Evolutionary conservation across 1,140 invertebrate genomes (phyloP).

Genomic region (Trichogramma pretiosum): DNA sequence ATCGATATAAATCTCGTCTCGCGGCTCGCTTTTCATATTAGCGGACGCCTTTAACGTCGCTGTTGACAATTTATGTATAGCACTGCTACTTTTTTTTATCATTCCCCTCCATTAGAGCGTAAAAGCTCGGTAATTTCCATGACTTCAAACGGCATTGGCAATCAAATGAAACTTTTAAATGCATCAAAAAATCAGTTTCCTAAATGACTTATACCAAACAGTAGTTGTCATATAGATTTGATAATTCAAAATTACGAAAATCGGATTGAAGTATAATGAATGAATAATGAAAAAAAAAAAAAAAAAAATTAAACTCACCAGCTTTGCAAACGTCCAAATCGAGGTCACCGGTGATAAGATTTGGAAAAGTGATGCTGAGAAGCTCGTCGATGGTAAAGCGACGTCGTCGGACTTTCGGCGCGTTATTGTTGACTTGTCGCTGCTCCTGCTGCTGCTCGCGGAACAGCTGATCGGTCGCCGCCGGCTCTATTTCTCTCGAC

Average conservation of each 20-base stretch:
- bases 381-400: slow-evolving; percentile 61
- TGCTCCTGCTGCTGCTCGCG: too few species aligned
- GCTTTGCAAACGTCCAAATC: slow-evolving; percentile 80
- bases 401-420: background rate
- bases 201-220: background rate
- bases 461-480: too few species aligned
- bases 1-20: too few species aligned
- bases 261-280: background rate
- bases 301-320: slow-evolving; percentile 49
- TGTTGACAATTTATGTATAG: background rate
- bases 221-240: background rate
- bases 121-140: too few species aligned
- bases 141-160: too few species aligned
- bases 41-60: too few species aligned
- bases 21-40: too few species aligned
- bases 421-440: background rate
- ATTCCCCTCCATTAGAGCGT: background rate
- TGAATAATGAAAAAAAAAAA: background rate
- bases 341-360: slow-evolving; percentile 62
- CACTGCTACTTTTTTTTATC: background rate
- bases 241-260: background rate
- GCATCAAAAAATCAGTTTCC: background rate
- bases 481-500: too few species aligned
- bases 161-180: background rate
- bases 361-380: slow-evolving; percentile 52